phyloP scores from a whole-genome alignment of 2,888 invertebrate genomes.

The Leptopilina syphax region DNA sequence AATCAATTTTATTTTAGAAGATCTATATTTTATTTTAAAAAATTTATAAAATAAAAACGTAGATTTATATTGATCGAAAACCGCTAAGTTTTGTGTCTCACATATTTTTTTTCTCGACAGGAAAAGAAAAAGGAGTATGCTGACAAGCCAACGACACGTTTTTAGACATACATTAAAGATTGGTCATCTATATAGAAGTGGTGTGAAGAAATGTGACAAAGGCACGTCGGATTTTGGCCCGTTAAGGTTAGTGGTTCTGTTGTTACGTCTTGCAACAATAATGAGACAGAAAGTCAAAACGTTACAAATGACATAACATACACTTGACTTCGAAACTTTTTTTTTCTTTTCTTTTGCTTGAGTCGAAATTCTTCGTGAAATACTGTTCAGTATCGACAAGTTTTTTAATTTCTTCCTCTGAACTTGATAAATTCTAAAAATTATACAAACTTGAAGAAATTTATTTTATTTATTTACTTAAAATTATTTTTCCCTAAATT shows the following conservation, averaged over 20 bases:
- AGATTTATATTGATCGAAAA: slow-evolving; percentile 5
- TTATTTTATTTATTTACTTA: too few relatives aligned
- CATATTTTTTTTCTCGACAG: neutral
- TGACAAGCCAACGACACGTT: slow-evolving; percentile 13
- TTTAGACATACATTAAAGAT: slow-evolving; percentile 9
- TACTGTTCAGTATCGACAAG: too few relatives aligned
- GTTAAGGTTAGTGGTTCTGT: slow-evolving; percentile 42
- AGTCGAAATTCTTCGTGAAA: too few relatives aligned
- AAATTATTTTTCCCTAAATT: too few relatives aligned
- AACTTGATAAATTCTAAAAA: too few relatives aligned
- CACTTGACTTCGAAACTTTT: neutral
- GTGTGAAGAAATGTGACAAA: slow-evolving; percentile 21
- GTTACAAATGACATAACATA: slow-evolving; percentile 11
- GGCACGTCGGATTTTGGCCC: slow-evolving; percentile 24
- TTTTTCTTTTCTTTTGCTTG: too few relatives aligned
- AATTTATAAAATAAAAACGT: too few relatives aligned
- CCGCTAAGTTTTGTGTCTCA: slow-evolving; percentile 10
- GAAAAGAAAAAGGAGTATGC: slow-evolving; percentile 1
- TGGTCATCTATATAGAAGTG: slow-evolving; percentile 18
- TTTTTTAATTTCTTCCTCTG: too few relatives aligned
- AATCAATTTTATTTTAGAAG: too few relatives aligned
- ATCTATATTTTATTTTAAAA: too few relatives aligned
- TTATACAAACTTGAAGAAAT: too few relatives aligned
- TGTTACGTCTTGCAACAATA: slow-evolving; percentile 38
- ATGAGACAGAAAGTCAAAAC: slow-evolving; percentile 61